A percentile compares a stretch with the other conserved stretches of the same genome.
Conservation (phyloP, 2,113 vertebrate species). For the Leucopsar rothschildi region DNA sequence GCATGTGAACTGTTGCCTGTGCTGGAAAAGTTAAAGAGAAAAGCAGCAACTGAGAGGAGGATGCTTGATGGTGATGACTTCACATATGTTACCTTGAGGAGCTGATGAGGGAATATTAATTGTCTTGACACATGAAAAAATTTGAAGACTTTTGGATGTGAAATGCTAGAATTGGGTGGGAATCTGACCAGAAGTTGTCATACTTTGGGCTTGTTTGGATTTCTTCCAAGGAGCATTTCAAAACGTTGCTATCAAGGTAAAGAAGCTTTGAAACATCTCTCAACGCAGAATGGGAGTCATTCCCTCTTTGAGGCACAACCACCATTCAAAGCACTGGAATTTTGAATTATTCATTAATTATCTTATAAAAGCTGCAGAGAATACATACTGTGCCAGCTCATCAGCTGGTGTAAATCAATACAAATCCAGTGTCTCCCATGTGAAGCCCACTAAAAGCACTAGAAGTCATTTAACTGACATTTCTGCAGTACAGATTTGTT, state of each 20-base stretch:
- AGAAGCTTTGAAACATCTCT: background rate
- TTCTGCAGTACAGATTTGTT: slow-evolving; percentile 1
- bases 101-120: slow-evolving; percentile 11
- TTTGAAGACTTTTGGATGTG: slow-evolving; percentile 6
- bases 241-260: slow-evolving; percentile 7
- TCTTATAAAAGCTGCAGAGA: background rate
- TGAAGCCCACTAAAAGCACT: background rate
- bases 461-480: background rate
- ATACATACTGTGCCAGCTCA: slow-evolving; percentile 1
- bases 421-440: background rate
- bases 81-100: slow-evolving; percentile 29
- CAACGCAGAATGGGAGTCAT: background rate
- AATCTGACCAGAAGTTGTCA: background rate
- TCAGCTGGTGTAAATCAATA: slow-evolving; percentile 35
- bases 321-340: background rate
- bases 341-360: slow-evolving; percentile 3
- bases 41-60: slow-evolving; percentile 26
- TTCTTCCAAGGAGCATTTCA: slow-evolving; percentile 21
- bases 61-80: slow-evolving; percentile 29
- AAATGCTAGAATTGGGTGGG: slow-evolving; percentile 21
- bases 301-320: background rate
- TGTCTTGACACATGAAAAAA: background rate
- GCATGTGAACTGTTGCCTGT: background rate
- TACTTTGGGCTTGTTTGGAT: background rate
- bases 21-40: slow-evolving; percentile 52